phyloP scores from a whole-genome alignment of 2,797 vertebrate species.

The Phalanger gymnotis region DNA sequence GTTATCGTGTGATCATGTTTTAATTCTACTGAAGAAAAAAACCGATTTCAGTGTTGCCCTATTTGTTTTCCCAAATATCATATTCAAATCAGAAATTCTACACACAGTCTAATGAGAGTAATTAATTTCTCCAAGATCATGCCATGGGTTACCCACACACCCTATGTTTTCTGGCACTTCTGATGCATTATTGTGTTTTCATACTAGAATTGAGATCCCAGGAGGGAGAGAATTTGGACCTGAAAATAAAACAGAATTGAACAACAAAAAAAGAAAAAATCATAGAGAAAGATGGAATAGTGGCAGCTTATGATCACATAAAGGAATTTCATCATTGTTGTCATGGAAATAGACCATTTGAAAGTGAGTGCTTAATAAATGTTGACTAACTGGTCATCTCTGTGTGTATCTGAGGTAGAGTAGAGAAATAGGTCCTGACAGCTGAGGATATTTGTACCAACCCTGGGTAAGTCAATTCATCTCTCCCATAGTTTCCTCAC shows the following conservation, averaged over 20 bases:
- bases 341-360: background rate
- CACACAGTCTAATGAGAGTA: background rate
- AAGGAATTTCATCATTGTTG: background rate
- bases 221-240: background rate
- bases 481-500: background rate
- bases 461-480: background rate
- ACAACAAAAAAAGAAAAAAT: background rate
- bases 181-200: background rate
- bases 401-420: background rate
- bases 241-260: background rate
- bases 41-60: background rate
- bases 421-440: background rate
- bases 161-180: no score
- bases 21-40: background rate
- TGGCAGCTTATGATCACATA: background rate
- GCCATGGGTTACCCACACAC: rapidly evolving
- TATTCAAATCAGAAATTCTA: background rate
- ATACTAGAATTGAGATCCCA: background rate
- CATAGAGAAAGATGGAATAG: background rate
- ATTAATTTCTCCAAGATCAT: background rate
- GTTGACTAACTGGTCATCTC: background rate
- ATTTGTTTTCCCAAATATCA: background rate
- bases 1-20: background rate
- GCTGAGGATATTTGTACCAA: background rate
- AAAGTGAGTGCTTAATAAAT: background rate